Percentiles rank a stretch among this genome's conserved stretches.
These are phyloP conservation scores for Drosophila biarmipes DNA, from an alignment of 1,140 invertebrate species.

Conservation along the genomic window DNA sequence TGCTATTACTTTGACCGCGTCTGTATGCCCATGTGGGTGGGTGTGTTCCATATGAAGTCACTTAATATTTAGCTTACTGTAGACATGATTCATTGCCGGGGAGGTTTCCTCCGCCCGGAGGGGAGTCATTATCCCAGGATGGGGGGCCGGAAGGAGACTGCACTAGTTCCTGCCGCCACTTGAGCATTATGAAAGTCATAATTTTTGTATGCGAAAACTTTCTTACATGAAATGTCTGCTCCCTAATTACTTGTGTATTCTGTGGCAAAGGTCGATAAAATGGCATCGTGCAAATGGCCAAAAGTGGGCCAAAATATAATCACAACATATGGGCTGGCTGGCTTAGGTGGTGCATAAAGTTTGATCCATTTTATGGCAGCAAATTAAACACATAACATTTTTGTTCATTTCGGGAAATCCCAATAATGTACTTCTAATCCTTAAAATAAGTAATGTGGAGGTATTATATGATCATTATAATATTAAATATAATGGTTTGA, in stretches of 20 bases:
- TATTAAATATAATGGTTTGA: too few relatives aligned
- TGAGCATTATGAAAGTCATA: slow-evolving; percentile 33
- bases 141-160: slow-evolving; percentile 4
- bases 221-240: slow-evolving; percentile 22
- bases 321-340: background rate
- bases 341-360: background rate
- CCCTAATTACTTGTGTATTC: slow-evolving; percentile 25
- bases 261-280: slow-evolving; percentile 1
- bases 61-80: slow-evolving; percentile 47
- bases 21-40: too few relatives aligned
- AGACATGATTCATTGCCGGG: slow-evolving; percentile 37
- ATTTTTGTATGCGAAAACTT: slow-evolving; percentile 38
- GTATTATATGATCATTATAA: too few relatives aligned
- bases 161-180: slow-evolving; percentile 20
- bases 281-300: slow-evolving; percentile 10
- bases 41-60: too few relatives aligned
- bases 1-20: too few relatives aligned
- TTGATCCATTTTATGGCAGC: background rate
- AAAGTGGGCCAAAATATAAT: background rate
- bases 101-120: slow-evolving; percentile 19
- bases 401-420: background rate
- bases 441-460: background rate
- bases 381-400: background rate
- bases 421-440: background rate
- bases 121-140: background rate